Base-by-base conservation (phyloP, 2,797 vertebrate genomes). In the Liasis olivaceus region DNA sequence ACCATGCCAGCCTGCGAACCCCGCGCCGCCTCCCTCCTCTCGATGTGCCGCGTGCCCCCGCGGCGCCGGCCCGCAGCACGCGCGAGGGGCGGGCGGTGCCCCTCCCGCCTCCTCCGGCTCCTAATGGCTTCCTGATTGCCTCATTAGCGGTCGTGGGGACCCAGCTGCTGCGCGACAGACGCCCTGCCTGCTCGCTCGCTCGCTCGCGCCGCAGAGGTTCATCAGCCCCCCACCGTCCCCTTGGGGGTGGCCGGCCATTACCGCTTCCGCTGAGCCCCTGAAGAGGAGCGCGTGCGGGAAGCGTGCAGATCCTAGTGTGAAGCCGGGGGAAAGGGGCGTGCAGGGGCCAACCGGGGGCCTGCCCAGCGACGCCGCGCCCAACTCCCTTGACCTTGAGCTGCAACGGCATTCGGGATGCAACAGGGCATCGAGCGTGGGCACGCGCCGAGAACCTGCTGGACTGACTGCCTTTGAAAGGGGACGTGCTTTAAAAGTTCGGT, bases 171-270 rank as follows among this genome's bases (percentile, higher is more conserved):
- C 4, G 42, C 24, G 12, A 13, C 58, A 60, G 89, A 72, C 58
- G 24, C 7, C 51, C 51, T 51, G 5, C 51, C 51, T 51, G 7
- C 51, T 51, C 5, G 6, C 59, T 31, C 47, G 47, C 84, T 56
- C 60, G n/a, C 6, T 24, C n/a, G 7, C 26, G 3, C 90, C 58
- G 85, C n/a, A 72, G 90, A 36, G 24, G n/a, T 87, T 87, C 90
- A 58, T 69, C 63, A 69, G 90, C 84, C 90, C 17, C 90, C 90
- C 42, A 69, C 84, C 0, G 51, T 58, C 31, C 85, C 85, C 85
- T 26, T 12, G 63, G 63, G 63, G 85, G 77, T 28, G 85, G 90
- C 51, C 54, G 9, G 85, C 90, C 69, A 91, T 91, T 91, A 91
- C 84, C 85, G 42, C 90, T 36, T 28, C 28, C 51, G 42, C 42